phyloP scores from a whole-genome alignment of 2,113 vertebrate species.

The Limanda limanda region DNA sequence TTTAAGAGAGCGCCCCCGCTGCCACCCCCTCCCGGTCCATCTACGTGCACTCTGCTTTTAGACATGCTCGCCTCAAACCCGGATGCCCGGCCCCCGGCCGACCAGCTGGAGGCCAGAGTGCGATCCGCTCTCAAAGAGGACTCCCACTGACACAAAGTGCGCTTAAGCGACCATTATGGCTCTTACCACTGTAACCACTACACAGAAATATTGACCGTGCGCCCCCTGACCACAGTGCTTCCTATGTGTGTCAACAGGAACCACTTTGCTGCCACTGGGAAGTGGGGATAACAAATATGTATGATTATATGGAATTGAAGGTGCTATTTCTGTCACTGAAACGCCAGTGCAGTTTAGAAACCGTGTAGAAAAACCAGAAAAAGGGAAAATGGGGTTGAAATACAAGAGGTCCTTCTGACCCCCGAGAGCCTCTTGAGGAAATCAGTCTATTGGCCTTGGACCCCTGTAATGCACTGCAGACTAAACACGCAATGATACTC shows the following conservation, averaged over 20 bases:
- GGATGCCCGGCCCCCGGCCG: slow-evolving; percentile 89
- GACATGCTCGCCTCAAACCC: slow-evolving; percentile 96
- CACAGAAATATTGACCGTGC: slow-evolving; percentile 8
- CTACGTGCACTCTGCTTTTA: slow-evolving; percentile 89
- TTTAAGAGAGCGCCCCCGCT: slow-evolving; percentile 89
- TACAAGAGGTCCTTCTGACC: neutral
- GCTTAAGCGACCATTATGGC: slow-evolving; percentile 23
- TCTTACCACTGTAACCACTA: neutral
- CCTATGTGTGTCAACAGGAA: slow-evolving; percentile 25
- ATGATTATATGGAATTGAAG: slow-evolving; percentile 13
- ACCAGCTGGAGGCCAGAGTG: slow-evolving; percentile 92
- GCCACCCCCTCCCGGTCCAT: slow-evolving; percentile 81
- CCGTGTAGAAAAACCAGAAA: neutral
- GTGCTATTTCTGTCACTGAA: slow-evolving; percentile 20
- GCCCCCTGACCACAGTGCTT: slow-evolving; percentile 10
- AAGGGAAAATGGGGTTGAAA: neutral
- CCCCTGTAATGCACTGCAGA: neutral
- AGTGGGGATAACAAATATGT: neutral
- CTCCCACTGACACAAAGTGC: slow-evolving; percentile 54
- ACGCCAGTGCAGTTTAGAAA: slow-evolving; percentile 2
- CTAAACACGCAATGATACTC: slow-evolving; percentile 7
- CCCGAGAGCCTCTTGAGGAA: neutral
- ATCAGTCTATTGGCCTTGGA: slow-evolving; percentile 9
- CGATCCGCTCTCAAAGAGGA: slow-evolving; percentile 81
- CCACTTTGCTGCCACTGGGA: slow-evolving; percentile 34